These are phyloP conservation scores for Drosophila pseudoananassae DNA, from an alignment of 1,140 invertebrate genomes.

Conservation along the genomic window DNA sequence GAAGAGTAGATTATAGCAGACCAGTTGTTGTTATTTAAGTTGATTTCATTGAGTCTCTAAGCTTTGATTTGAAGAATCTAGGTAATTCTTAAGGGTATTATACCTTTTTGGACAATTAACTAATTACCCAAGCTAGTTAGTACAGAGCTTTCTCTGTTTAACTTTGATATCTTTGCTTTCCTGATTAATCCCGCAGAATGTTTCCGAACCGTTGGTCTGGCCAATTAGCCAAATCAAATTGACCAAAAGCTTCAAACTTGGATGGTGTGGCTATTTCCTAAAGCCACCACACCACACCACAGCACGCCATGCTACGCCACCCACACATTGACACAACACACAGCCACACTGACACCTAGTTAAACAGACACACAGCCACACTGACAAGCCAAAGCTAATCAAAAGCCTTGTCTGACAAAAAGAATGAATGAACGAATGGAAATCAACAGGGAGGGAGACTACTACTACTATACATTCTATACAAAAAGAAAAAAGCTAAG, in stretches of 20 bases:
- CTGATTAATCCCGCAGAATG: slow-evolving; percentile 7
- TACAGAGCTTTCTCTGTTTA: too few species aligned
- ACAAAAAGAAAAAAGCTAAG: not conserved
- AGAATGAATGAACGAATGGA: slow-evolving; percentile 17
- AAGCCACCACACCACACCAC: not conserved
- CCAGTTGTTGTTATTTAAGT: too few species aligned
- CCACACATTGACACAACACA: not conserved
- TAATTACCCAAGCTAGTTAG: too few species aligned
- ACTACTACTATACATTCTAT: too few species aligned
- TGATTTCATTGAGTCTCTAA: too few species aligned
- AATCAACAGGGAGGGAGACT: not conserved
- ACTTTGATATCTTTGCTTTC: not conserved
- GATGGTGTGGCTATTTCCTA: slow-evolving; percentile 3
- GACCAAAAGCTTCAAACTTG: slow-evolving; percentile 22
- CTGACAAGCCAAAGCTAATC: slow-evolving; percentile 39
- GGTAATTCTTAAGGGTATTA: too few species aligned
- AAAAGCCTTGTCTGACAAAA: slow-evolving; percentile 31
- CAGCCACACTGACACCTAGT: not conserved
- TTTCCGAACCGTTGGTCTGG: slow-evolving; percentile 26
- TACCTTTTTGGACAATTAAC: too few species aligned
- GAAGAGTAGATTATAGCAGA: too few species aligned
- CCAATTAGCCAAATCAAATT: slow-evolving; percentile 54
- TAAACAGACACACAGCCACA: not conserved
- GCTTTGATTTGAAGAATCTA: too few species aligned
- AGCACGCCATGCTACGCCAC: too few species aligned